phyloP scores from a whole-genome alignment of 2,113 vertebrate genomes.

The Lampris incognitus region DNA sequence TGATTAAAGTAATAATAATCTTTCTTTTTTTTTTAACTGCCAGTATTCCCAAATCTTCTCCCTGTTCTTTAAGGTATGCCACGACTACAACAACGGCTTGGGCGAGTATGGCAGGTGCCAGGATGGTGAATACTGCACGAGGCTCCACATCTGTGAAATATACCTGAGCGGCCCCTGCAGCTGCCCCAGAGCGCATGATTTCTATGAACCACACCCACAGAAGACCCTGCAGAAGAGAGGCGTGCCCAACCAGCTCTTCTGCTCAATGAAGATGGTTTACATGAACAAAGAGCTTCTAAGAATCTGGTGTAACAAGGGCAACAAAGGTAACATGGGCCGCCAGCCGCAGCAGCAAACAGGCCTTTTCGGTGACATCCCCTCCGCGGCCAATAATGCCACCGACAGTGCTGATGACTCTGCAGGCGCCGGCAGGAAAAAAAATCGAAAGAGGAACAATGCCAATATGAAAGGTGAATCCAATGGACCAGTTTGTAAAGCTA shows the following conservation, averaged over 20 bases:
- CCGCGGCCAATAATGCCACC: background rate
- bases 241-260: conserved; percentile 51
- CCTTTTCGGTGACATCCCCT: background rate
- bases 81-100: conserved; percentile 76
- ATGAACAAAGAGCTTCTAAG: conserved; percentile 67
- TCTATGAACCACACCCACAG: conserved; percentile 65
- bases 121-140: conserved; percentile 51
- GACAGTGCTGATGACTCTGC: background rate
- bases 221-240: conserved; percentile 52
- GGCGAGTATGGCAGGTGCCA: conserved; percentile 63
- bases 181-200: conserved; percentile 71
- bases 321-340: background rate
- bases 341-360: rapidly evolving
- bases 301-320: background rate
- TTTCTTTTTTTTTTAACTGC: background rate
- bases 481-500: too few relatives aligned
- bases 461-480: background rate
- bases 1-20: too few relatives aligned
- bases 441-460: background rate
- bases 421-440: background rate
- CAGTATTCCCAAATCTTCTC: background rate
- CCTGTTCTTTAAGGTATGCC: conserved; percentile 65
- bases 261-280: conserved; percentile 60
- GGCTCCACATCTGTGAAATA: conserved; percentile 77
- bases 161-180: conserved; percentile 57